A percentile compares a stretch with the other conserved stretches of the same genome.
These are phyloP conservation scores for Mnemiopsis leidyi DNA, from an alignment of 37 sponge, comb jelly and placozoan genomes.

Conservation along the genomic window DNA sequence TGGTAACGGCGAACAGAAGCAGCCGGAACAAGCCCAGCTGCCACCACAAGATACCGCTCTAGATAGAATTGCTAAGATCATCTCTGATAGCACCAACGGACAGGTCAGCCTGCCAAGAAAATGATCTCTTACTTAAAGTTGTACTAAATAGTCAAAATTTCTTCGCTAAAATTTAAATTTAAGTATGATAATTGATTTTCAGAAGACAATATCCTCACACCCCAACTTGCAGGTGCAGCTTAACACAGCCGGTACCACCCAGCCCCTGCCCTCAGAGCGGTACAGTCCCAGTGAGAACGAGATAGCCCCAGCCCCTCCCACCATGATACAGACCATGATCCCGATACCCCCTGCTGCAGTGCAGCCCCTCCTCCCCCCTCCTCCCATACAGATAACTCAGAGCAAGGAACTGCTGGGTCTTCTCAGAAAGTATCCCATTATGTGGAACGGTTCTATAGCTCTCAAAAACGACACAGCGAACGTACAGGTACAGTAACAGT, in stretches of 20 bases:
- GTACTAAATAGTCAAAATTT: no score
- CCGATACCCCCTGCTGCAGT: constrained; percentile 26
- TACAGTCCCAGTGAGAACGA: neutral
- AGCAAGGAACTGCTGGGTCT: constrained; percentile 65
- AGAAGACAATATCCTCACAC: no score
- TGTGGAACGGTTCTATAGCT: constrained; percentile 95
- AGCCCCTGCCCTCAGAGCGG: neutral
- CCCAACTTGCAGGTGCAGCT: neutral
- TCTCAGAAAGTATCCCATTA: constrained; percentile 84
- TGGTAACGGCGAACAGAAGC: neutral
- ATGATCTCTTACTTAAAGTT: no score
- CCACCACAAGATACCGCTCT: neutral
- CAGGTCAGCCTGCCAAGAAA: constrained; percentile 1
- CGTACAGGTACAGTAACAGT: constrained; percentile 73
- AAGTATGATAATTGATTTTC: no score
- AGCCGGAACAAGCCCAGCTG: neutral
- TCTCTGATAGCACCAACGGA: constrained; percentile 40
- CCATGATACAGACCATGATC: constrained; percentile 38
- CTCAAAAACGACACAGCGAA: constrained; percentile 95
- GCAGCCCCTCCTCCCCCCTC: constrained; percentile 37
- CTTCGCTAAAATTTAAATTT: no score
- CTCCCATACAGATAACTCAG: constrained; percentile 35
- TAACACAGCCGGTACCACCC: neutral
- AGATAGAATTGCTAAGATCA: constrained; percentile 49
- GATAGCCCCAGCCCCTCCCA: neutral